Base-by-base conservation (phyloP, 1,140 invertebrate genomes). In the Drosophila subpulchrella region DNA sequence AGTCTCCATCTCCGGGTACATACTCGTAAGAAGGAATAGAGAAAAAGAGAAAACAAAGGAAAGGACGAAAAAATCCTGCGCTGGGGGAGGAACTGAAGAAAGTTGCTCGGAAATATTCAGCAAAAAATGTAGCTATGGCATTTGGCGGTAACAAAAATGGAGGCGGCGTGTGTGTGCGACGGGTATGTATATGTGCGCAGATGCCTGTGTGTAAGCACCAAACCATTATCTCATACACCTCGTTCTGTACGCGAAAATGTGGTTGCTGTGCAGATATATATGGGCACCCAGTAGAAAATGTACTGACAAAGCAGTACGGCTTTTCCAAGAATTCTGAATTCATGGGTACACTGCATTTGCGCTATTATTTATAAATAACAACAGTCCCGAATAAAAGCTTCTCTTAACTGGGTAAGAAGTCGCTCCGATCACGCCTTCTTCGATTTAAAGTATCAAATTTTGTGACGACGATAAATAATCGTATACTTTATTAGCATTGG, bases 51-150 rank as follows among this genome's bases (percentile, higher is more conserved):
- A 17, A 58, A 39, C 32, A 53, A 44, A 24, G 34, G 20, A 46
- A 65, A 44, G 24, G 56, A 34, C 42, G 36, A 65, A 88, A 84
- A 84, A 83, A 82, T 42, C 57, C 50, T 72, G 38, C 54, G 65
- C 48, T 74, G 50, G 51, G 51, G 75, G 55, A 66, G 75, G 86
- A 88, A 72, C 51, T 73, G 65, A 81, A 88, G 84, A 84, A 86
- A 83, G 76, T 77, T 83, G 46, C 58, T 79, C 42, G 65, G 73
- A 89, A 88, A 88, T 89, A 68, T 80, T 71, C 46, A 56, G 42
- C 57, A 88, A 88, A 88, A 83, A 89, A 80, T 75, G 12, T 51
- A 51, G 73, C 66, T 75, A 54, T 75, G 83, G 79, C 67, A 83
- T 82, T 76, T 66, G 68, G 71, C 46, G 66, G 58, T 61, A 70